Evolutionary conservation across 2,888 invertebrate genomes (phyloP), one percentile per base, ranked within the genome.

Genomic region (Chrysomela aeneicollis): DNA sequence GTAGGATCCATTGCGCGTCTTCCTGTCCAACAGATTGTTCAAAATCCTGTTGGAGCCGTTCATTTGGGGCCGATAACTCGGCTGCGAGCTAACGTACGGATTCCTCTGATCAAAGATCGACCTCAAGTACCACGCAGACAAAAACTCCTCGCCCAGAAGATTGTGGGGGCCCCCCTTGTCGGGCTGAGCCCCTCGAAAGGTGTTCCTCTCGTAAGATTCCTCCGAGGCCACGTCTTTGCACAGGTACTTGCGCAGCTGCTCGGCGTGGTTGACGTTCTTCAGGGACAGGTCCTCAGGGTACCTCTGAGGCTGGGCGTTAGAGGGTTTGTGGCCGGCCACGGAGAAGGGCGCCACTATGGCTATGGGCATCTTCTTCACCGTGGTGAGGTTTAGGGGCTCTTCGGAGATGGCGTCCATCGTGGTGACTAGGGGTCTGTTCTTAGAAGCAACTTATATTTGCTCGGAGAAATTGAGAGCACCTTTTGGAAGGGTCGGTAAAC

Each of bases 341-440:
- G 78, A 74, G 69, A 79, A 85, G 35, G 86, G 86, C 17, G 85
- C 84, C 46, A 86, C 86, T 61, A 86, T 84, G 52, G 86, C 86
- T 60, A 86, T 84, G 54, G 86, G 86, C 78, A 83, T 82, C 76
- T 85, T 85, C 77, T 84, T 85, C 69, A 84, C 78, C n/a, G n/a
- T n/a, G 64, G 84, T 84, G 71, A 85, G 77, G 79, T 85, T 85
- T 71, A 85, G 75, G 35, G 85, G 85, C 72, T 85, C 85, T 65
- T 82, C 82, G 58, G 74, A 74, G 59, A n/a, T n/a, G n/a, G n/a
- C n/a, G n/a, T n/a, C n/a, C n/a, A n/a, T n/a, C n/a, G n/a, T n/a
- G n/a, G n/a, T n/a, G n/a, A n/a, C n/a, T n/a, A n/a, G n/a, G n/a
- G n/a, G n/a, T n/a, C n/a, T n/a, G n/a, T n/a, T n/a, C n/a, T n/a